Evolutionary conservation across 2,113 vertebrate species (phyloP).

Genomic region (Athene cunicularia): DNA sequence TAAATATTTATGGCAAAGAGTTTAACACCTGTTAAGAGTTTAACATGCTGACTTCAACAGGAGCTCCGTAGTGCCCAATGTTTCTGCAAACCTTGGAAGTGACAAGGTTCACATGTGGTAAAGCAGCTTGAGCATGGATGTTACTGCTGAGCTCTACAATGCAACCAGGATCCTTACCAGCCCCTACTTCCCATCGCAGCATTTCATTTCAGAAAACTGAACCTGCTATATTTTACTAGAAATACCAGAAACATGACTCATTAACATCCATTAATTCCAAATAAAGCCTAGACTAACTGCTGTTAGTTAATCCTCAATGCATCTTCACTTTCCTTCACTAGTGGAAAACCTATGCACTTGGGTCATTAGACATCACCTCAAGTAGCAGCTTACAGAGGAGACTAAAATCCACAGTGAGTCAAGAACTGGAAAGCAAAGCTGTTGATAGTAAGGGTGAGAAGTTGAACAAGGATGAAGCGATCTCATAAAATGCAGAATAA

Average conservation of each 20-base stretch:
- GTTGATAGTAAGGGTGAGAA: neutral
- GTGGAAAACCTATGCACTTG: neutral
- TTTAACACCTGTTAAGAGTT: constrained; percentile 48
- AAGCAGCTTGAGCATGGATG: neutral
- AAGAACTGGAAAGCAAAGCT: neutral
- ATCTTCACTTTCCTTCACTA: neutral
- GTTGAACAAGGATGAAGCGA: fast-evolving
- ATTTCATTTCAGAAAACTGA: neutral
- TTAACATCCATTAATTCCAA: neutral
- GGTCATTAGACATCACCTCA: neutral
- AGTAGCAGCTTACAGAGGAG: neutral
- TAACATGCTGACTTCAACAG: neutral
- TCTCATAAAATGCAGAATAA: neutral
- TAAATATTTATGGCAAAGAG: constrained; percentile 62
- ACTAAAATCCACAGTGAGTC: neutral
- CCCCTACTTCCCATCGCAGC: neutral
- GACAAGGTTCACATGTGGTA: fast-evolving
- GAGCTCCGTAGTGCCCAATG: neutral
- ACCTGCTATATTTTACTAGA: neutral
- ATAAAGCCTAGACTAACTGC: neutral
- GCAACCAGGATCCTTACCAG: neutral
- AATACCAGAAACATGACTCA: neutral
- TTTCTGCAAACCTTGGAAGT: neutral
- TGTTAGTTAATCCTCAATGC: neutral
- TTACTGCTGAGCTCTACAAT: neutral